Conservation (phyloP, 2,113 vertebrate species). For the Fregetta grallaria region DNA sequence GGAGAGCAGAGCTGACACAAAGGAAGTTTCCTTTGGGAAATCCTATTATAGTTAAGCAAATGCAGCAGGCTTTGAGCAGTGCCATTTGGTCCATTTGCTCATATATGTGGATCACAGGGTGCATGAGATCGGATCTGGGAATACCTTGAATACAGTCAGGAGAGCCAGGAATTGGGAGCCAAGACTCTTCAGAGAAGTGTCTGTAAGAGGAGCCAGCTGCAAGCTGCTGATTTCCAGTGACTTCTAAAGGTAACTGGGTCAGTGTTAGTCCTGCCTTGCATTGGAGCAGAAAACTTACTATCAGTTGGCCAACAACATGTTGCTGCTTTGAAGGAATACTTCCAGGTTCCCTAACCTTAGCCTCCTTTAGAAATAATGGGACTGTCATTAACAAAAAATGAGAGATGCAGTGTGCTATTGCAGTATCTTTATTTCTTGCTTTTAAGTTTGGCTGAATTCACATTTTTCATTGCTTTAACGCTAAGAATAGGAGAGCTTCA, state of each 20-base stretch:
- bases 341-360: not conserved
- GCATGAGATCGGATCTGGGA: not conserved
- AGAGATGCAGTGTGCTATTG: not conserved
- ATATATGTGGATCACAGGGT: not conserved
- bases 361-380: not conserved
- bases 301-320: fast-evolving
- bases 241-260: not conserved
- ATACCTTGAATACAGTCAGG: not conserved
- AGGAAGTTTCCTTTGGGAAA: not conserved
- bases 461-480: fast-evolving
- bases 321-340: not conserved
- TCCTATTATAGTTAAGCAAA: not conserved
- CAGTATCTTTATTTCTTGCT: not conserved
- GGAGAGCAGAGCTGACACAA: not conserved
- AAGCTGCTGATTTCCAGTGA: not conserved
- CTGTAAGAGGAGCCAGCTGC: not conserved
- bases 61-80: not conserved
- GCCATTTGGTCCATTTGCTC: not conserved
- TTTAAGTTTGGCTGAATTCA: not conserved
- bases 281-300: not conserved
- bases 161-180: not conserved
- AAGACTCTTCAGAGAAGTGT: not conserved
- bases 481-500: not conserved
- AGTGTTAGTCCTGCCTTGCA: not conserved
- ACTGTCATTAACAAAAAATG: not conserved